Base-by-base conservation (phyloP, 2,797 vertebrate species). In the Delichon dasypus region DNA sequence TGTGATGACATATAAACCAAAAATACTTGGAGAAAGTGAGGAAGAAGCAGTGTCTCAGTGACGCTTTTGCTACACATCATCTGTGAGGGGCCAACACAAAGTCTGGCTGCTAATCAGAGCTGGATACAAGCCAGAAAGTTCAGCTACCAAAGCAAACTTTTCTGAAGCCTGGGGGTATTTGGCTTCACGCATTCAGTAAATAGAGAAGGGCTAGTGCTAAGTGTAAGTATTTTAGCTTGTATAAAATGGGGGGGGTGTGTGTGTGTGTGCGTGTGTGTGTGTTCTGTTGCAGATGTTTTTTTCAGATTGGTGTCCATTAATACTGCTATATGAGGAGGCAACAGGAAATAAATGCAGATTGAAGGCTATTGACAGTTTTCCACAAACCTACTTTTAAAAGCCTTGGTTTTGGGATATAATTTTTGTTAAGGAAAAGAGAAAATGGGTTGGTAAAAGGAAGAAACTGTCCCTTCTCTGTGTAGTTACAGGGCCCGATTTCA, bases 1-100 rank as follows among this genome's bases (percentile, higher is more conserved):
- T 96, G 90, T 92, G 93, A 86, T 91, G 93, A 81, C 65, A 93
- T 84, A 72, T 32, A 75, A 94, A 95, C 74, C 80, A 95, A 94
- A 92, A 94, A 94, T 91, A 72, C 87, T 80, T 81, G 62, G 85
- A 93, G 85, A 91, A 95, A 85, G 79, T 84, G 82, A 83, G 76
- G 82, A 92, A 88, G 70, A 72, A 83, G 73, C 66, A 89, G 32
- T 50, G 79, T 57, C 76, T 92, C 85, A 51, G 5, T 72, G 81
- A 85, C 0, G 6, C n/a, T 94, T 92, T 80, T 83, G 72, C 44
- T 94, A 48, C 82, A 73, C 66, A 91, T 94, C 73, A 55, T 91
- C 87, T 72, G 55, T 57, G 62, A 95, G 79, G 76, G 82, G 79
- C 87, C 90, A 97, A 60, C 76, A 89, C 26, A 93, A 88, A 78